Conservation (phyloP, 2,888 invertebrate species). For the Linnaemya vulpina region DNA sequence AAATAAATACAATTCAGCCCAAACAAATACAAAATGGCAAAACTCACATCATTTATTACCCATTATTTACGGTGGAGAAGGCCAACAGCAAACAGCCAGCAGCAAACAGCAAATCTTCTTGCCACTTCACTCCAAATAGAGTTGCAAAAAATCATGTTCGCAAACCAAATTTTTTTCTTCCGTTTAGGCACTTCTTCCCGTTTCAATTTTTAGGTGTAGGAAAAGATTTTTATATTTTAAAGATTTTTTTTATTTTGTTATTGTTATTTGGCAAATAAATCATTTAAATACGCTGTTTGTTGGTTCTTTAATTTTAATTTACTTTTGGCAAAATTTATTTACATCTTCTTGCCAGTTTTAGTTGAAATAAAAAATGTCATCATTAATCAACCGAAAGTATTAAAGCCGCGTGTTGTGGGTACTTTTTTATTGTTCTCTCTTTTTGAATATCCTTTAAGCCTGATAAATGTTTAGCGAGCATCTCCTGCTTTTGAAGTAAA, state of each 20-base stretch:
- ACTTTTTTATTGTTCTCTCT: background rate
- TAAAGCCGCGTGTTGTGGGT: background rate
- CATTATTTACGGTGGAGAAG: conserved; percentile 63
- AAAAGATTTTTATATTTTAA: background rate
- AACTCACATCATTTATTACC: conserved; percentile 67
- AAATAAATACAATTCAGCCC: background rate
- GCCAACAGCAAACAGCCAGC: conserved; percentile 57
- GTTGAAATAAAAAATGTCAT: conserved; percentile 3
- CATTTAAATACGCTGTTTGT: too few relatives aligned
- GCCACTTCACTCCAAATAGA: background rate
- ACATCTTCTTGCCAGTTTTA: background rate
- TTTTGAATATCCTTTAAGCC: background rate
- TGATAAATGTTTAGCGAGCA: background rate
- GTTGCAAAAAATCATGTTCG: conserved; percentile 15
- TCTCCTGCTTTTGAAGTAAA: background rate
- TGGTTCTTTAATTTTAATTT: background rate
- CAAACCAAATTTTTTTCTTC: conserved; percentile 49
- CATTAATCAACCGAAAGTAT: conserved; percentile 54
- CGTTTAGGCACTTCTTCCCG: too few relatives aligned
- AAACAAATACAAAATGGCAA: conserved; percentile 52
- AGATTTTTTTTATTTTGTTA: background rate
- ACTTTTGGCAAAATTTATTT: background rate
- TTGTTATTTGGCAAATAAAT: background rate
- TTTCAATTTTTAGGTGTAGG: too few relatives aligned
- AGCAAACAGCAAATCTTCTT: conserved; percentile 29